A percentile compares a stretch with the other conserved stretches of the same genome.
phyloP scores from a whole-genome alignment of 2,113 vertebrate species.

The Notiomystis cincta region DNA sequence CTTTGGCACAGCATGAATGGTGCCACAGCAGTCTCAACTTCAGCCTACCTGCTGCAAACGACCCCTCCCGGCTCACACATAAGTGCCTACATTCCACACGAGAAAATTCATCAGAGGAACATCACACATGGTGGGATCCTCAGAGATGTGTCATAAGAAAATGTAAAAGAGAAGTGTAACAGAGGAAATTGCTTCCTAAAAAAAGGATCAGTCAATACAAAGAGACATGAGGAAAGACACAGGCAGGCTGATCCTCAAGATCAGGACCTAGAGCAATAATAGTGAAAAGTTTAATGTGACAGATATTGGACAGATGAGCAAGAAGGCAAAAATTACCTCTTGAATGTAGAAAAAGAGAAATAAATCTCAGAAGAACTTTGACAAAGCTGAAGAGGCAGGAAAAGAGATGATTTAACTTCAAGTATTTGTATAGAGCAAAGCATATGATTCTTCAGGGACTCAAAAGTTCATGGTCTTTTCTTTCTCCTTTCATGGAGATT shows the following conservation, averaged over 20 bases:
- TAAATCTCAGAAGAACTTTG: not conserved
- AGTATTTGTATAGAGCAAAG: not conserved
- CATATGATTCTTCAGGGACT: not conserved
- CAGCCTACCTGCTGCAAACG: accelerated
- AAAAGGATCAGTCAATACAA: not conserved
- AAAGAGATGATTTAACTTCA: not conserved
- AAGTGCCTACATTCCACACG: not conserved
- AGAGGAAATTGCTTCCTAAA: not conserved
- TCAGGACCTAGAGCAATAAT: not conserved
- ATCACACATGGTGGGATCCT: not conserved
- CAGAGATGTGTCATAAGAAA: not conserved
- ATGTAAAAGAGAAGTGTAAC: not conserved
- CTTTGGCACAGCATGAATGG: not conserved
- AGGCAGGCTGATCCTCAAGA: not conserved
- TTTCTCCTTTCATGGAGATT: not conserved
- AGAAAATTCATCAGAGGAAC: not conserved
- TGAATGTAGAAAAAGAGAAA: not conserved
- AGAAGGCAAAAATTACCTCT: not conserved
- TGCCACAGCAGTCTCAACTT: not conserved
- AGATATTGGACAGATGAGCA: not conserved
- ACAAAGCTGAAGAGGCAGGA: not conserved
- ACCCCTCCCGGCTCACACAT: accelerated
- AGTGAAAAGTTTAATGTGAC: not conserved
- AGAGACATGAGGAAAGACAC: not conserved
- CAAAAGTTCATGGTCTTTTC: not conserved